Percentiles rank a stretch among this genome's conserved stretches.
Conservation (phyloP, 1,140 invertebrate species). For the Tribolium madens region DNA sequence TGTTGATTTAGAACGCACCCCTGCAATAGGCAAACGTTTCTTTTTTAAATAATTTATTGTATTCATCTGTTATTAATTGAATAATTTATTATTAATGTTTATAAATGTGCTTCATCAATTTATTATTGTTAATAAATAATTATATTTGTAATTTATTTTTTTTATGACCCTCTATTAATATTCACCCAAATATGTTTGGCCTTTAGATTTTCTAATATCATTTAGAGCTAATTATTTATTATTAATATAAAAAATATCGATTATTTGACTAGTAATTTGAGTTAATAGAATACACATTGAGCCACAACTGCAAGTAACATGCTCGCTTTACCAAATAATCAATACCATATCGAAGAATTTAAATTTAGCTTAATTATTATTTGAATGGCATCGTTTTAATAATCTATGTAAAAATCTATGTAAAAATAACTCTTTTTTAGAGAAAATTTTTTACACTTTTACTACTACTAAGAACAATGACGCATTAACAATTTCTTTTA, state of each 20-base stretch:
- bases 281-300: neutral
- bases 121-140: slow-evolving; percentile 42
- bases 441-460: neutral
- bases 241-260: slow-evolving; percentile 23
- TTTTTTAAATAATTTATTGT: slow-evolving; percentile 27
- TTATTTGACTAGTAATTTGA: neutral
- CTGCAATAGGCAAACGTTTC: slow-evolving; percentile 9
- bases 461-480: too few species aligned
- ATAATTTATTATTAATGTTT: slow-evolving; percentile 43
- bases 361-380: slow-evolving; percentile 11
- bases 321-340: neutral
- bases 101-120: slow-evolving; percentile 42
- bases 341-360: slow-evolving; percentile 3
- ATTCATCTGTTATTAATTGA: slow-evolving; percentile 12
- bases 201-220: neutral
- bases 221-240: neutral
- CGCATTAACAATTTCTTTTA: too few species aligned
- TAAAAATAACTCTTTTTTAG: too few species aligned
- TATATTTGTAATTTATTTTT: slow-evolving; percentile 27
- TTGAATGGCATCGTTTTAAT: neutral
- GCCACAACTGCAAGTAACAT: neutral
- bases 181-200: neutral
- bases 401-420: neutral
- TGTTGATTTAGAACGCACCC: slow-evolving; percentile 29
- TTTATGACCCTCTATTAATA: neutral